phyloP scores from a whole-genome alignment of 1,140 invertebrate genomes.

The Pseudomyrmex pallidus region DNA sequence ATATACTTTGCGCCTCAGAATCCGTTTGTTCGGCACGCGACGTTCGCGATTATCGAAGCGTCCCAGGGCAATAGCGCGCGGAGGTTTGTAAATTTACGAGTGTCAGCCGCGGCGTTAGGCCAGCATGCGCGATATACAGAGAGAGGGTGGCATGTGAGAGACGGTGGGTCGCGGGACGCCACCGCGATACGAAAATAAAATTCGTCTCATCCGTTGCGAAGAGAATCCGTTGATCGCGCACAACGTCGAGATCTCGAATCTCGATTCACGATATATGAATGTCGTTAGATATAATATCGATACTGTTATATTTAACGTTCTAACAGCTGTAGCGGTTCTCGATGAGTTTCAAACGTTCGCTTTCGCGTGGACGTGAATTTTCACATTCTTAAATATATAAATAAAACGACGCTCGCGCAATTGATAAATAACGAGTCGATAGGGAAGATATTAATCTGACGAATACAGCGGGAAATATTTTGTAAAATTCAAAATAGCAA shows the following conservation, averaged over 20 bases:
- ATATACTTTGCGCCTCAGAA: no score
- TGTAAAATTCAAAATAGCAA: neutral
- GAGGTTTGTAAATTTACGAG: slow-evolving; percentile 52
- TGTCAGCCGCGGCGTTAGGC: slow-evolving; percentile 53
- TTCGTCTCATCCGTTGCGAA: slow-evolving; percentile 52
- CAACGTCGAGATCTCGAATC: slow-evolving; percentile 19
- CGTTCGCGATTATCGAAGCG: slow-evolving; percentile 36
- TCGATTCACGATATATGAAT: slow-evolving; percentile 1
- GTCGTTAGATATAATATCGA: slow-evolving; percentile 19
- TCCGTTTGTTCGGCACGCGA: slow-evolving; percentile 12
- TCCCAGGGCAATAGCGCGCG: neutral
- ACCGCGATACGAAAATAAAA: slow-evolving; percentile 78
- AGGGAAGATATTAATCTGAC: no score
- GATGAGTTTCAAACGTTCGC: neutral
- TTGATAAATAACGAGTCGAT: no score
- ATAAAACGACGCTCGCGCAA: no score
- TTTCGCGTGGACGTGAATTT: neutral
- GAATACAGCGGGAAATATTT: no score
- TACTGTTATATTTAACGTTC: slow-evolving; percentile 17
- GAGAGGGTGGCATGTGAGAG: slow-evolving; percentile 27
- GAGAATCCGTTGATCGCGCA: slow-evolving; percentile 46
- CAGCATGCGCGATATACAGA: slow-evolving; percentile 58
- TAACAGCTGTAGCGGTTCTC: neutral
- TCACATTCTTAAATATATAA: no score
- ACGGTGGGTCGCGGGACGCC: slow-evolving; percentile 37